Evolutionary conservation across 2,797 vertebrate species (phyloP), one percentile per base, ranked within the genome.

Genomic region (Falco concolor): DNA sequence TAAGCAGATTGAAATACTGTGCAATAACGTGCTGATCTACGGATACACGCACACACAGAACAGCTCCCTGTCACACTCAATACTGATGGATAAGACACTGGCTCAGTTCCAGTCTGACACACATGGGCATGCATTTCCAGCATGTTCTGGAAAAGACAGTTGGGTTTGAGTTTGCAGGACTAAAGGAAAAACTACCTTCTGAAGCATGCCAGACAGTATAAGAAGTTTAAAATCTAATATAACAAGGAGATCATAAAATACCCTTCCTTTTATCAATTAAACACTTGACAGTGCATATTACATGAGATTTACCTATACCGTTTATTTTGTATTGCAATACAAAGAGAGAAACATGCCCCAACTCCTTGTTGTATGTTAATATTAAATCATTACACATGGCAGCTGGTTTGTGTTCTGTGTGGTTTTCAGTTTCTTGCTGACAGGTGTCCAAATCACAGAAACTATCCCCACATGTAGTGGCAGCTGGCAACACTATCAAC

Each of bases 401-500:
- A 97, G 95, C 95, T 96, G 96, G 50, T 96, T 88, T 91, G 76
- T 77, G 64, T 77, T 91, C 81, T 13, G 4, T 87, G 64, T 89
- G 91, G 95, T 87, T 97, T 95, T 95, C 90, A 77, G 91, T 96
- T 97, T 96, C 96, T 83, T 84, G 72, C 88, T 87, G 93, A 97
- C 96, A 96, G 95, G 90, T 97, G 96, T 95, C 88, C 86, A 82
- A 82, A 93, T 92, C 94, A 95, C 86, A 96, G 72, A 91, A 95
- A 94, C 72, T 89, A 90, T 92, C 67, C 72, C 81, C 85, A 92
- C 93, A 92, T 64, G 61, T 68, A 95, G 81, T 44, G 57, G 90
- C 96, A 97, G 91, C 93, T 96, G 96, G 95, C 77, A 82, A 89
- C 84, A 85, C 45, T 95, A 81, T 73, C 95, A 90, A 95, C 90